Evolutionary conservation across 2,888 invertebrate species (phyloP), one percentile per base, ranked within the genome.

Genomic region (Lycaena phlaeas): DNA sequence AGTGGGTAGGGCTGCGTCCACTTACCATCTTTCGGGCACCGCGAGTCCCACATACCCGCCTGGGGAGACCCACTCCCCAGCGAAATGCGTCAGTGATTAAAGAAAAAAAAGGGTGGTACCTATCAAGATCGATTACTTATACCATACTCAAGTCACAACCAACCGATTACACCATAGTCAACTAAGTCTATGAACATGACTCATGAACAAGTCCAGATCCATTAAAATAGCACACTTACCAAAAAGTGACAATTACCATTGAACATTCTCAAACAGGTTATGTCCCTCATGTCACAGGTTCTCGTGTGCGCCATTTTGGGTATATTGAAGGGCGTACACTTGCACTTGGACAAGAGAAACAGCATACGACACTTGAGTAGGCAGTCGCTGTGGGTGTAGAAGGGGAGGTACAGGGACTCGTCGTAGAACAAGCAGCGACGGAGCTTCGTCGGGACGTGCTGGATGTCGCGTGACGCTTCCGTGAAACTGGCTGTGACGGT

Each of bases 311-410:
- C 52, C 53, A 74, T 61, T 46, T 72, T 72, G 4, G 79, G 86
- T 69, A 87, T 85, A 50, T 84, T 87, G 45, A 87, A 88, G 0
- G 88, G 87, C 1, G 87, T 76, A 48, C 88, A 88, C 26, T 84
- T 76, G 49, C 88, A 88, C 3, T 76, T 71, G 0, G 71, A 65
- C 1, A 78, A 49, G 7, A 88, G 68, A 50, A 87, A 87, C 27
- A 65, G 57, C 64, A 87, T 76, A 36, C 87, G 76, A 49, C 88
- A 88, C 51, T 86, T 84, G 41, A 88, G 65, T 53, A 87, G 70
- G 54, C 88, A 88, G 52, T 88, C 87, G 51, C 87, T 87, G 56
- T 85, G 79, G 0, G 87, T 87, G 56, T 88, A 88, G 50, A 78
- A 81, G 1, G 60, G 62, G 4, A 81, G 57, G 34, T 74, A 73